Percentiles rank a stretch among this genome's conserved stretches.
Conservation (phyloP, 2,113 vertebrate species). For the Climacteris rufus region DNA sequence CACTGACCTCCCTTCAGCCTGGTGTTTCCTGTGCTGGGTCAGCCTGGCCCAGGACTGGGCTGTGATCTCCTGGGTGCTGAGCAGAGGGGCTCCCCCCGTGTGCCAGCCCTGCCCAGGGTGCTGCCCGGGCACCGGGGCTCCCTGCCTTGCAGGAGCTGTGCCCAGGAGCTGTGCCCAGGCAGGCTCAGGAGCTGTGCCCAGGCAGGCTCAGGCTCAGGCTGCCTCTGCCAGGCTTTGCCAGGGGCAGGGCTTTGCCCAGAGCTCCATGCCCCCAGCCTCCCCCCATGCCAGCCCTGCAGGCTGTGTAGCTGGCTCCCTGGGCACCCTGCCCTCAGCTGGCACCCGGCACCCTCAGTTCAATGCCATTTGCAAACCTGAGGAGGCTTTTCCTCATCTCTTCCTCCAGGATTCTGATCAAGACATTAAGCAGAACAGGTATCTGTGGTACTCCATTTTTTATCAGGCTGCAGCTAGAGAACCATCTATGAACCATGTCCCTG, state of each 20-base stretch:
- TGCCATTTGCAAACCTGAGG: background rate
- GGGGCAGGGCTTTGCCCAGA: background rate
- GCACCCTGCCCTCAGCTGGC: background rate
- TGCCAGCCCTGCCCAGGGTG: background rate
- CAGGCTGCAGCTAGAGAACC: background rate
- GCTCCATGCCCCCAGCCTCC: background rate
- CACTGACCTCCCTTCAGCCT: background rate
- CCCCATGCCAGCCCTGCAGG: background rate
- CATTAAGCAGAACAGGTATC: background rate
- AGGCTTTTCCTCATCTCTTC: background rate
- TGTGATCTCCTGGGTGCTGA: background rate
- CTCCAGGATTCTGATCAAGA: background rate
- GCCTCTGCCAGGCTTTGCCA: background rate
- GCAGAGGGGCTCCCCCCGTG: fast-evolving
- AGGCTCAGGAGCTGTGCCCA: background rate
- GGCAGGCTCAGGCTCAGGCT: background rate
- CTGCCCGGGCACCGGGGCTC: background rate
- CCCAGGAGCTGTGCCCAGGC: too few relatives aligned
- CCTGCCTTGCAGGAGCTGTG: too few relatives aligned
- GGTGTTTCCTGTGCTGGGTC: background rate
- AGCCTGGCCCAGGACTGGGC: background rate
- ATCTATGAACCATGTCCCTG: background rate
- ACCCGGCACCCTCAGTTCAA: background rate
- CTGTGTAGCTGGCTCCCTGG: too few relatives aligned
- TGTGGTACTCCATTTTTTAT: background rate